Conservation (phyloP, 2,888 invertebrate genomes). For the Campoplex capitator region DNA sequence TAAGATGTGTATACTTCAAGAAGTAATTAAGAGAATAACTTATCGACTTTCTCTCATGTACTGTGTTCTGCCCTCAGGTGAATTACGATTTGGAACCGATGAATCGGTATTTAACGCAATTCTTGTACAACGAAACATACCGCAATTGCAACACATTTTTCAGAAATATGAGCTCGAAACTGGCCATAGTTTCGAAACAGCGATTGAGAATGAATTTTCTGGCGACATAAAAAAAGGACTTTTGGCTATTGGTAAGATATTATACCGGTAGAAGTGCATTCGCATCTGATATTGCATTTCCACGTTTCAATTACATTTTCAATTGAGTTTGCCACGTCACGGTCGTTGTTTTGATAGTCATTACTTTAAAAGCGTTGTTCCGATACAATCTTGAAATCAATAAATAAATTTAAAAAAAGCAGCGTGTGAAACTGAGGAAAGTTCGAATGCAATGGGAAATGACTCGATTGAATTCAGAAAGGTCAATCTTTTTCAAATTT, state of each 20-base stretch:
- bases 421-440: too few species aligned
- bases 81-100: slow-evolving; percentile 91
- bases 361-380: not conserved
- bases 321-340: too few species aligned
- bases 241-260: slow-evolving; percentile 89
- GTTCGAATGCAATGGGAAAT: too few species aligned
- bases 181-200: slow-evolving; percentile 92
- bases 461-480: too few species aligned
- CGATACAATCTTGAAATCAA: not conserved
- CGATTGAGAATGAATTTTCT: slow-evolving; percentile 91
- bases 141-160: slow-evolving; percentile 87
- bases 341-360: too few species aligned
- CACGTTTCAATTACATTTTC: too few species aligned
- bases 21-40: not conserved
- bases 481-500: too few species aligned
- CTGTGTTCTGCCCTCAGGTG: slow-evolving; percentile 82
- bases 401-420: too few species aligned
- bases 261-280: not conserved
- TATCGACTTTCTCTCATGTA: not conserved
- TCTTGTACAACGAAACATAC: slow-evolving; percentile 90
- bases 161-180: slow-evolving; percentile 91
- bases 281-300: too few species aligned
- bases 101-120: slow-evolving; percentile 84
- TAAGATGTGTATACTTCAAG: not conserved
- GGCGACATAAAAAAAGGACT: slow-evolving; percentile 93